phyloP scores from a whole-genome alignment of 2,113 vertebrate genomes.

The Pungitius pungitius region DNA sequence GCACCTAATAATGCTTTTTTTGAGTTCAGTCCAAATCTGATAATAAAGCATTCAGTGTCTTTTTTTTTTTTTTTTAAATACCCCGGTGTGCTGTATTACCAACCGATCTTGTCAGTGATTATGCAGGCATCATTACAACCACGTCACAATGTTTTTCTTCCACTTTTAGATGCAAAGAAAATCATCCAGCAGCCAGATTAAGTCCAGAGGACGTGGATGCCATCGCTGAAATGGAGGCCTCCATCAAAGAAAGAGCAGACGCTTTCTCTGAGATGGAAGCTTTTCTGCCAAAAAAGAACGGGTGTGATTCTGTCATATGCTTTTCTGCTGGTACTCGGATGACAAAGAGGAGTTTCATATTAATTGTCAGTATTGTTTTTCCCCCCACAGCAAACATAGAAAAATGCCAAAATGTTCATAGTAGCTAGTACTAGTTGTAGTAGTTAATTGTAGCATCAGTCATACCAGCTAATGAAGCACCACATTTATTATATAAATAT shows the following conservation, averaged over 20 bases:
- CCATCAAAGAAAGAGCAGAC: conserved; percentile 85
- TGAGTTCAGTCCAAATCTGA: not conserved
- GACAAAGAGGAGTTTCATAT: not conserved
- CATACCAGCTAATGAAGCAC: not conserved
- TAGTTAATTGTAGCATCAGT: not conserved
- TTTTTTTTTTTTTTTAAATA: too few species aligned
- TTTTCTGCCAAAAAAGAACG: conserved; percentile 96
- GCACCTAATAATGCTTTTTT: not conserved
- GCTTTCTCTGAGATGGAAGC: conserved; percentile 97
- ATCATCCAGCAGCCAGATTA: not conserved
- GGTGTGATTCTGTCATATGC: conserved; percentile 73
- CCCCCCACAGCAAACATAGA: not conserved
- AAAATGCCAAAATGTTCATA: not conserved
- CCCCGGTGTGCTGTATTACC: too few species aligned
- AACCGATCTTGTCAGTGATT: not conserved
- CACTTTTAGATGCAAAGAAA: conserved; percentile 82
- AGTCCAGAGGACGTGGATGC: conserved; percentile 65
- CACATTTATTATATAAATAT: not conserved
- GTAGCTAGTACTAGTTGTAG: not conserved
- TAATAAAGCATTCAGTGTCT: too few species aligned
- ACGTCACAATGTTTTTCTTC: not conserved
- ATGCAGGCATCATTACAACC: not conserved
- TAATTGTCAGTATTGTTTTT: not conserved
- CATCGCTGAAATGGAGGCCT: conserved; percentile 80
- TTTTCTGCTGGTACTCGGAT: not conserved